Conservation (phyloP, 2,888 invertebrate genomes). For the Rhingia campestris region DNA sequence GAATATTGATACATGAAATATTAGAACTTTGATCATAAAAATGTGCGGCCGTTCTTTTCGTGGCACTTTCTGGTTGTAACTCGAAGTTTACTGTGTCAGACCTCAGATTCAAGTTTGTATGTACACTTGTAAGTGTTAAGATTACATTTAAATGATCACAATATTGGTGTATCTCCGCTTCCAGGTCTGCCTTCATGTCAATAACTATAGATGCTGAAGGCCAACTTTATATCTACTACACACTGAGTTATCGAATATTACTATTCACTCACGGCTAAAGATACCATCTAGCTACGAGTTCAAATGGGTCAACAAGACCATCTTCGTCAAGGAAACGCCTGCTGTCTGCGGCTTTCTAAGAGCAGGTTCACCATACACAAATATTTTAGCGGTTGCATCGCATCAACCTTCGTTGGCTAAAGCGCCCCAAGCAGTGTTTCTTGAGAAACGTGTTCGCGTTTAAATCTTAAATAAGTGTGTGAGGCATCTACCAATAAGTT, state of each 20-base stretch:
- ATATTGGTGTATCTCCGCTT: too few species aligned
- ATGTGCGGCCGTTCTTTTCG: not conserved
- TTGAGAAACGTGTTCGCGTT: slow-evolving; percentile 6
- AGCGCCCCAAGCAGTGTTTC: not conserved
- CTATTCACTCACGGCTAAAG: not conserved
- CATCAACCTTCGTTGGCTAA: not conserved
- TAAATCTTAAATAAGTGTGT: slow-evolving; percentile 1
- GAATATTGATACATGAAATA: not conserved
- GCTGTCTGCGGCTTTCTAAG: not conserved
- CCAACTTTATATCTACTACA: too few species aligned
- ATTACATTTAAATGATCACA: too few species aligned
- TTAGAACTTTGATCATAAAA: not conserved
- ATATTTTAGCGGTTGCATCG: not conserved
- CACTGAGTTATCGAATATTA: too few species aligned
- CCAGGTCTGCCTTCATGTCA: too few species aligned
- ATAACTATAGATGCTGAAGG: too few species aligned
- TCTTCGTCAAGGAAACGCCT: not conserved
- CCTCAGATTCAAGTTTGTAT: too few species aligned
- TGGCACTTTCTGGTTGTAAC: too few species aligned
- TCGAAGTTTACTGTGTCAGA: too few species aligned
- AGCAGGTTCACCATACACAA: not conserved
- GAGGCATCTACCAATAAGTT: not conserved
- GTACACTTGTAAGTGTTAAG: too few species aligned
- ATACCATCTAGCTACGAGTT: not conserved
- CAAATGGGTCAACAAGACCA: slow-evolving; percentile 12